A percentile compares a stretch with the other conserved stretches of the same genome.
These are phyloP conservation scores for Anthrax anthrax DNA, from an alignment of 2,888 invertebrate species.

Conservation along the genomic window DNA sequence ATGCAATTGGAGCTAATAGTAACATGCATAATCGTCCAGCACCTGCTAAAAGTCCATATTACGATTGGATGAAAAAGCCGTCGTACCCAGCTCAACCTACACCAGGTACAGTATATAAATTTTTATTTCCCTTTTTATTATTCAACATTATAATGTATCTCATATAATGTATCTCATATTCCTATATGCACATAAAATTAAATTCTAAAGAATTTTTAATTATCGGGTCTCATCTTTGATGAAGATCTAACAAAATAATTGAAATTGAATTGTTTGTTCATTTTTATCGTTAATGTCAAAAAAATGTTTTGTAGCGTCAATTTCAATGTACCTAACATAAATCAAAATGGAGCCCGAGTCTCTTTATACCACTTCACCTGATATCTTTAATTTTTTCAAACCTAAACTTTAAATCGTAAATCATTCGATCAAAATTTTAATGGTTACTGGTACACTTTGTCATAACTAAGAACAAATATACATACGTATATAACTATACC, in stretches of 20 bases:
- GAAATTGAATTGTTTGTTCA: not conserved
- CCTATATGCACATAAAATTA: no score
- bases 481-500: no score
- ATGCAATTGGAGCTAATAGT: conserved; percentile 21
- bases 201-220: no score
- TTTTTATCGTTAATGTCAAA: not conserved
- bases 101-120: conserved; percentile 46
- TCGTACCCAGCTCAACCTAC: conserved; percentile 72
- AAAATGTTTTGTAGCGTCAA: not conserved
- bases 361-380: not conserved
- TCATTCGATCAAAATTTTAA: not conserved
- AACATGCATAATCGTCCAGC: conserved; percentile 39
- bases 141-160: no score
- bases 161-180: no score
- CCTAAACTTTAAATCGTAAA: not conserved
- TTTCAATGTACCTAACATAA: not conserved
- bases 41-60: conserved; percentile 67
- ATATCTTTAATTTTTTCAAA: not conserved
- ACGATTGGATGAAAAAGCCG: conserved; percentile 86
- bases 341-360: not conserved
- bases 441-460: not conserved
- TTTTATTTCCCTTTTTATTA: no score
- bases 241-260: not conserved
- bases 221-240: no score
- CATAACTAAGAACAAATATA: no score